phyloP scores from a whole-genome alignment of 2,797 vertebrate species.

The Spinus pinus region DNA sequence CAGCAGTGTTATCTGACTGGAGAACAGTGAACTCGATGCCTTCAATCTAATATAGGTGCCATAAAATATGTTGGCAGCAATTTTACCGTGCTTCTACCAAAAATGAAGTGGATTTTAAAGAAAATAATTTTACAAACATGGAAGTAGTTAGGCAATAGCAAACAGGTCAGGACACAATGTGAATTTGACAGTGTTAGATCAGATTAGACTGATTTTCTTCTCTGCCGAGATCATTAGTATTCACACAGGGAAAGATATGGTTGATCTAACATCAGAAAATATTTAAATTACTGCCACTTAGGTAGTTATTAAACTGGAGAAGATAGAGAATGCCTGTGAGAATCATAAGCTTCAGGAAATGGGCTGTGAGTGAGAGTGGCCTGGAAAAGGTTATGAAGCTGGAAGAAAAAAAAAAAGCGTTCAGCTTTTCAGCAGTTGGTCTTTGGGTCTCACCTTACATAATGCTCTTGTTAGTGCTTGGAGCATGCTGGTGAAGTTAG shows the following conservation, averaged over 20 bases:
- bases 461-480: not conserved
- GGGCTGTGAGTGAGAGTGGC: not conserved
- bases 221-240: not conserved
- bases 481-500: not conserved
- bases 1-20: not conserved
- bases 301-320: not conserved
- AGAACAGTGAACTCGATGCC: not conserved
- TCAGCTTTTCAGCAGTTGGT: not conserved
- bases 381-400: not conserved
- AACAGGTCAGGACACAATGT: not conserved
- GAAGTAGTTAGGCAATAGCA: not conserved
- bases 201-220: not conserved
- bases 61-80: not conserved
- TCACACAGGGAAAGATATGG: not conserved
- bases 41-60: not conserved
- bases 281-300: not conserved
- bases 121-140: not conserved
- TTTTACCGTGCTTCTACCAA: not conserved
- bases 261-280: not conserved
- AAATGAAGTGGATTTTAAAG: not conserved
- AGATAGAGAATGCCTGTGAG: not conserved
- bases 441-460: not conserved
- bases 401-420: not conserved
- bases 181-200: not conserved
- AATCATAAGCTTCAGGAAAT: not conserved